A percentile compares a stretch with the other conserved stretches of the same genome.
Evolutionary conservation across 2,797 vertebrate genomes (phyloP).

Genomic region (Threskiornis aethiopicus): DNA sequence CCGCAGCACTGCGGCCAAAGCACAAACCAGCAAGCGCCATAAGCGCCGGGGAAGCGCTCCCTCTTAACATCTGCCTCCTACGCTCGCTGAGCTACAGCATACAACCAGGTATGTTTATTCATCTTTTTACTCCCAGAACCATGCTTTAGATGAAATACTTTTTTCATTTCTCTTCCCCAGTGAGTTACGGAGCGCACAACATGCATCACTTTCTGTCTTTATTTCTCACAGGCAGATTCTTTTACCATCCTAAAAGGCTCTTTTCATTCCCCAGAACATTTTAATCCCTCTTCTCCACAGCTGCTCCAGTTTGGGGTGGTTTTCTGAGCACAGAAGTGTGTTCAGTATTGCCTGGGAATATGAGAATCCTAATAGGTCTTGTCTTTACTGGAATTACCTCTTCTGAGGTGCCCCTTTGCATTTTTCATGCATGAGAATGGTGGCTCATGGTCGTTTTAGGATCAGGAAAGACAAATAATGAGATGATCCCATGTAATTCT

Average conservation of each 20-base stretch:
- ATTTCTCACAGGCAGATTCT: background rate
- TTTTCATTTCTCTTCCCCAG: background rate
- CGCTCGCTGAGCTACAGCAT: background rate
- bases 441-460: background rate
- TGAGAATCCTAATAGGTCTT: background rate
- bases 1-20: background rate
- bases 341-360: background rate
- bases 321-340: background rate
- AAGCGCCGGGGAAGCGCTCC: background rate
- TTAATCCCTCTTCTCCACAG: background rate
- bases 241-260: background rate
- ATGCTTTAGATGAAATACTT: background rate
- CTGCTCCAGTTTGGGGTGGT: background rate
- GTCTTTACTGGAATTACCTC: background rate
- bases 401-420: background rate
- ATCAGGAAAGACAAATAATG: background rate
- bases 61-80: background rate
- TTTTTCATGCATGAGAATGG: background rate
- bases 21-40: background rate
- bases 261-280: background rate
- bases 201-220: background rate
- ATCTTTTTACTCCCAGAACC: background rate
- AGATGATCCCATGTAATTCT: background rate
- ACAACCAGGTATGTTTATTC: background rate
- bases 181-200: background rate